Evolutionary conservation across 1,140 invertebrate genomes (phyloP).

Genomic region (Centruroides vittatus): DNA sequence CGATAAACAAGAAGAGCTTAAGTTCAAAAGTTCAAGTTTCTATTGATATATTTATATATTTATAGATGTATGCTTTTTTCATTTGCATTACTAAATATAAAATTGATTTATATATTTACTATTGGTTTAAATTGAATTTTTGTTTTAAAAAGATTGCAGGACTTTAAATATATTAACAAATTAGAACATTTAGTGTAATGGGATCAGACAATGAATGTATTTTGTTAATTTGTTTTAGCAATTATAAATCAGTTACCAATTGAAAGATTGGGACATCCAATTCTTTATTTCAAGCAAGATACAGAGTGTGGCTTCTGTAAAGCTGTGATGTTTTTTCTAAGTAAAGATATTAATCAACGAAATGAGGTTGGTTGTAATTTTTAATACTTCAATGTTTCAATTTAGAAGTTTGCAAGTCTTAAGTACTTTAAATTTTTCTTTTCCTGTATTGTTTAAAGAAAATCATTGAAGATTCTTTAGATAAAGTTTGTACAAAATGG

Average conservation of each 20-base stretch:
- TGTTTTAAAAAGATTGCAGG: too few relatives aligned
- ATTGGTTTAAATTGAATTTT: too few relatives aligned
- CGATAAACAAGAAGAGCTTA: too few relatives aligned
- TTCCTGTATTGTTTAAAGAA: slow-evolving; percentile 30
- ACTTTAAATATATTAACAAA: too few relatives aligned
- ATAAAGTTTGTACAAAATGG: slow-evolving; percentile 42
- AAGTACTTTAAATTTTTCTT: background rate
- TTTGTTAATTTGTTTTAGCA: background rate
- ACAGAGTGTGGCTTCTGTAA: slow-evolving; percentile 11
- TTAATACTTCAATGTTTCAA: too few relatives aligned
- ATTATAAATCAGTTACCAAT: background rate
- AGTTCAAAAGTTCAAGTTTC: too few relatives aligned
- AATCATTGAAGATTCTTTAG: slow-evolving; percentile 45
- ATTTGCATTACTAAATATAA: too few relatives aligned
- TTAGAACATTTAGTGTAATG: too few relatives aligned
- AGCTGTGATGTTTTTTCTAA: slow-evolving; percentile 7
- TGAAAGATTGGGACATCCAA: background rate
- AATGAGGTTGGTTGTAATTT: slow-evolving; percentile 4
- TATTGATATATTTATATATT: too few relatives aligned
- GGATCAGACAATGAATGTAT: background rate
- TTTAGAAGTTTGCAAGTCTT: too few relatives aligned
- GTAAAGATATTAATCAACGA: slow-evolving; percentile 4
- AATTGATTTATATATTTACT: too few relatives aligned
- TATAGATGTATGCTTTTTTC: too few relatives aligned
- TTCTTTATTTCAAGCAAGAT: slow-evolving; percentile 4